Evolutionary conservation across 2,797 vertebrate genomes (phyloP).

Genomic region (Platalea minor): DNA sequence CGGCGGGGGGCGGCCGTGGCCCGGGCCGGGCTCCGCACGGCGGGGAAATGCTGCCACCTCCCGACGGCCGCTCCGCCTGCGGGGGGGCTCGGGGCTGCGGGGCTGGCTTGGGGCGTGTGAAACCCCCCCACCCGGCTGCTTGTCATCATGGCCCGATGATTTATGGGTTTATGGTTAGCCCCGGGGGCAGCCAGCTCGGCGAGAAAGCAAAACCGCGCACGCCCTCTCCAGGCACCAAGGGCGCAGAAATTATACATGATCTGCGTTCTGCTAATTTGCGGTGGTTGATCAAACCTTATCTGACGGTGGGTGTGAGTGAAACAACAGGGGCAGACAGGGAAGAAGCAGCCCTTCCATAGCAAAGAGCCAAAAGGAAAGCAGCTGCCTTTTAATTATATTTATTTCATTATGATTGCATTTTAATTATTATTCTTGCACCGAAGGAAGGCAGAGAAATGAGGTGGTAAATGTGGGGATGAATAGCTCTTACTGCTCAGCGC

Average conservation of each 20-base stretch:
- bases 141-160: neutral
- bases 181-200: neutral
- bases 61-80: neutral
- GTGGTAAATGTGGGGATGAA: neutral
- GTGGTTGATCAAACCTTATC: neutral
- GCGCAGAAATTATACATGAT: rapidly evolving
- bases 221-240: rapidly evolving
- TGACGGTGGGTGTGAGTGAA: neutral
- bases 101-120: neutral
- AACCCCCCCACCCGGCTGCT: neutral
- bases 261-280: neutral
- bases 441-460: neutral
- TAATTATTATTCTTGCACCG: neutral
- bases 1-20: neutral
- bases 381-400: neutral
- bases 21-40: neutral
- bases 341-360: neutral
- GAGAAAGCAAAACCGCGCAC: neutral
- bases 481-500: neutral
- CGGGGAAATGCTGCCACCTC: conserved; percentile 70
- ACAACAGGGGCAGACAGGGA: neutral
- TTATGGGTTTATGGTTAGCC: neutral
- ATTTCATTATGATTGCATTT: neutral
- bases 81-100: neutral
- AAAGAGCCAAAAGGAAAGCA: neutral